Conservation (phyloP, 2,113 vertebrate genomes). For the Dipodomys stephensi region DNA sequence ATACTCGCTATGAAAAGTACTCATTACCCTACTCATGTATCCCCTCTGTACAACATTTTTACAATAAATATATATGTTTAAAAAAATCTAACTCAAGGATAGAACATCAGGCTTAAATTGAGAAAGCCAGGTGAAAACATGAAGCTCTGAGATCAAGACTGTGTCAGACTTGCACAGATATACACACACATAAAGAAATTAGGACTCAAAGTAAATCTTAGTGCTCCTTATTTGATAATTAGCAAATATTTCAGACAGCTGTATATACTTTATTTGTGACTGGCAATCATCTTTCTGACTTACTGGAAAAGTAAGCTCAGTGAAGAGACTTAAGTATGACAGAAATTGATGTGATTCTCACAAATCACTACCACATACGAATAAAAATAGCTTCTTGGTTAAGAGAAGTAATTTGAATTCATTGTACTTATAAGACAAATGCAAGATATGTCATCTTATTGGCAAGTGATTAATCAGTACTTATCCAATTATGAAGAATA, state of each 20-base stretch:
- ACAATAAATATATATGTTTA: no score
- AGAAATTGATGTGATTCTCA: conserved; percentile 14
- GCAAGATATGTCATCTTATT: conserved; percentile 10
- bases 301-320: not conserved
- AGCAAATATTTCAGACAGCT: not conserved
- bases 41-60: no score
- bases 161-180: no score
- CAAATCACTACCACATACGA: not conserved
- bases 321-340: not conserved
- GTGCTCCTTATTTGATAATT: not conserved
- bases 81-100: no score
- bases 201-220: not conserved
- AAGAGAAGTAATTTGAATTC: conserved; percentile 63
- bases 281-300: not conserved
- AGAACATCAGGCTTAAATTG: no score
- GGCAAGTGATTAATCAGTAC: not conserved
- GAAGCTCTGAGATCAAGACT: no score
- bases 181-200: not conserved
- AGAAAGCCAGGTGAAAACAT: no score
- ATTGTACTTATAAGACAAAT: not conserved
- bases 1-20: no score
- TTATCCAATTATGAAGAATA: not conserved
- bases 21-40: no score
- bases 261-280: not conserved
- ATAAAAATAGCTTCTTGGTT: conserved; percentile 35